These are phyloP conservation scores for Mugil cephalus DNA, from an alignment of 2,113 vertebrate genomes.

Conservation along the genomic window DNA sequence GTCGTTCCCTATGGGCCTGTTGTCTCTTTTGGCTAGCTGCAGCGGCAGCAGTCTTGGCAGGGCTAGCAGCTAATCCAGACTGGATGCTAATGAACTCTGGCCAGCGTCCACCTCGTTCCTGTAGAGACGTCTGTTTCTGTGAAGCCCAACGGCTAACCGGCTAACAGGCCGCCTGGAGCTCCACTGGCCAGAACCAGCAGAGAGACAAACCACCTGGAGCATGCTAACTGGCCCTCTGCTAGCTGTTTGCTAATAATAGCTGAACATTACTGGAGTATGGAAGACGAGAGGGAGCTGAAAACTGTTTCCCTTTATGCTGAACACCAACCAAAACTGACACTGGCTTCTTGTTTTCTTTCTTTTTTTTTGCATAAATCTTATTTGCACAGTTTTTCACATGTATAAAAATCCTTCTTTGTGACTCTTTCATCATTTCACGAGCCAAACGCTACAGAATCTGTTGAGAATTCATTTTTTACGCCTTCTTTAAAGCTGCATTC, in stretches of 20 bases:
- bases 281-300: too few relatives aligned
- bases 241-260: conserved; percentile 26
- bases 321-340: too few relatives aligned
- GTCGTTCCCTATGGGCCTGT: conserved; percentile 53
- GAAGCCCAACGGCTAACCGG: conserved; percentile 62
- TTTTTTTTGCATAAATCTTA: too few relatives aligned
- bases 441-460: too few relatives aligned
- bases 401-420: too few relatives aligned
- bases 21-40: conserved; percentile 65
- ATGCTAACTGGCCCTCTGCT: conserved; percentile 33
- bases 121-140: conserved; percentile 69
- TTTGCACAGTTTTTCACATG: too few relatives aligned
- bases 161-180: conserved; percentile 25
- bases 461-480: too few relatives aligned
- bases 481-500: too few relatives aligned
- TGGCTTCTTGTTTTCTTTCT: too few relatives aligned
- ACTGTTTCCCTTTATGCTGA: too few relatives aligned
- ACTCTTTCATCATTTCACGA: too few relatives aligned
- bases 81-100: conserved; percentile 78
- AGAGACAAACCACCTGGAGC: conserved; percentile 23
- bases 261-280: neutral
- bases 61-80: conserved; percentile 69
- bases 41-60: conserved; percentile 59
- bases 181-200: conserved; percentile 24
- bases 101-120: conserved; percentile 63